These are phyloP conservation scores for Microctonus brassicae DNA, from an alignment of 2,888 invertebrate species.

Conservation along the genomic window DNA sequence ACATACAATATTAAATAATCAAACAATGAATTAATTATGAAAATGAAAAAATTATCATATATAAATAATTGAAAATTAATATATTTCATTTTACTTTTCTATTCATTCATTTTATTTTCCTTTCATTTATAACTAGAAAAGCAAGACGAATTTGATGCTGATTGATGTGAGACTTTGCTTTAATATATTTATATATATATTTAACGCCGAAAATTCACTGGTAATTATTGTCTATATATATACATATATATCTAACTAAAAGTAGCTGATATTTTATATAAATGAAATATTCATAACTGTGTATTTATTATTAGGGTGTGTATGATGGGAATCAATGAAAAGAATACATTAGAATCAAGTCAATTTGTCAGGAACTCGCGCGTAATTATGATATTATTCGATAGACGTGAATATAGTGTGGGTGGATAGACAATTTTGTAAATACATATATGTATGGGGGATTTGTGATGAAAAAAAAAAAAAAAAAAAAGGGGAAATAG, in stretches of 20 bases:
- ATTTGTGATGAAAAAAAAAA: conserved; percentile 6
- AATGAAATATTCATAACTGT: conserved; percentile 69
- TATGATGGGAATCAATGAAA: conserved; percentile 56
- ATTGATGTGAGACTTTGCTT: conserved; percentile 65
- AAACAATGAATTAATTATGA: neutral
- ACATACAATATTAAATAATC: neutral
- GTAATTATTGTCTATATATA: conserved; percentile 12
- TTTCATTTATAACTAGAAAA: neutral
- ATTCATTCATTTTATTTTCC: neutral
- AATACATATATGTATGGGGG: conserved; percentile 19
- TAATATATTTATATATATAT: too few relatives aligned
- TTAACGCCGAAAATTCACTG: conserved; percentile 24
- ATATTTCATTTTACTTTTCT: neutral
- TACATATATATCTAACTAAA: neutral
- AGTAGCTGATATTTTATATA: conserved; percentile 34
- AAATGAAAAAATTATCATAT: neutral
- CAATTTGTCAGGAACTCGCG: conserved; percentile 66
- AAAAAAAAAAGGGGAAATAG: conserved; percentile 4
- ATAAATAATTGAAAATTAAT: neutral
- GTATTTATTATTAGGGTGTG: conserved; percentile 32
- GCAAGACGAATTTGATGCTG: conserved; percentile 58
- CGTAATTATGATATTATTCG: conserved; percentile 68
- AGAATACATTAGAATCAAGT: conserved; percentile 68
- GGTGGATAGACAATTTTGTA: conserved; percentile 37
- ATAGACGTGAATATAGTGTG: conserved; percentile 41